phyloP scores from a whole-genome alignment of 2,113 vertebrate genomes.

The Bostrychus sinensis region DNA sequence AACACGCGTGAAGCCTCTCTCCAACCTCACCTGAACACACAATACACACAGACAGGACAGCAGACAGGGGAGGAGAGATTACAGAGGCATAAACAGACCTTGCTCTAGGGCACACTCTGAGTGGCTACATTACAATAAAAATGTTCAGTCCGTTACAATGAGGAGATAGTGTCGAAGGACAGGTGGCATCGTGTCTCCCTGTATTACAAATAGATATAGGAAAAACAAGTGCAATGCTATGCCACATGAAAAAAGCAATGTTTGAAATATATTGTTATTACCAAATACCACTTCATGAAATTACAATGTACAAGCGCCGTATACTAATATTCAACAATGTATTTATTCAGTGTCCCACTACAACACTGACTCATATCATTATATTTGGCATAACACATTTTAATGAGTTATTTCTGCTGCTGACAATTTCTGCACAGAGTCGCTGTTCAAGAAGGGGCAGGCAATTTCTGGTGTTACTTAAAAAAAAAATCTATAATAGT shows the following conservation, averaged over 20 bases:
- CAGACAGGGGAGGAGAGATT: slow-evolving; percentile 26
- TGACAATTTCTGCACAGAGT: too few species aligned
- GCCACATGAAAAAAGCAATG: background rate
- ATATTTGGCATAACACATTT: too few species aligned
- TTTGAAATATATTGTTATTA: too few species aligned
- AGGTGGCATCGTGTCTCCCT: slow-evolving; percentile 7
- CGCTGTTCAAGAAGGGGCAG: too few species aligned
- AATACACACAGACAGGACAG: slow-evolving; percentile 74
- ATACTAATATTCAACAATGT: too few species aligned
- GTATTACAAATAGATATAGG: background rate
- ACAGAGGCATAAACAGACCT: slow-evolving; percentile 31
- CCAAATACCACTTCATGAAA: too few species aligned
- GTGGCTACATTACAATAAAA: slow-evolving; percentile 35
- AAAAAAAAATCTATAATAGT: too few species aligned
- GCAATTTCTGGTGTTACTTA: too few species aligned
- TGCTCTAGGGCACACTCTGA: slow-evolving; percentile 33
- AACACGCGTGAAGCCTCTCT: slow-evolving; percentile 94
- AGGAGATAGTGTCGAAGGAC: slow-evolving; percentile 16
- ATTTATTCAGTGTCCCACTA: background rate
- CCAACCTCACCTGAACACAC: slow-evolving; percentile 86
- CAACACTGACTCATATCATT: background rate
- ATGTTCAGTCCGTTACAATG: slow-evolving; percentile 12
- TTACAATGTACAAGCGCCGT: too few species aligned
- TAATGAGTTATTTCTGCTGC: too few species aligned
- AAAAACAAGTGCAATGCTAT: background rate